These are phyloP conservation scores for Acipenser oxyrinchus DNA, from an alignment of 2,797 vertebrate species.

Conservation along the genomic window DNA sequence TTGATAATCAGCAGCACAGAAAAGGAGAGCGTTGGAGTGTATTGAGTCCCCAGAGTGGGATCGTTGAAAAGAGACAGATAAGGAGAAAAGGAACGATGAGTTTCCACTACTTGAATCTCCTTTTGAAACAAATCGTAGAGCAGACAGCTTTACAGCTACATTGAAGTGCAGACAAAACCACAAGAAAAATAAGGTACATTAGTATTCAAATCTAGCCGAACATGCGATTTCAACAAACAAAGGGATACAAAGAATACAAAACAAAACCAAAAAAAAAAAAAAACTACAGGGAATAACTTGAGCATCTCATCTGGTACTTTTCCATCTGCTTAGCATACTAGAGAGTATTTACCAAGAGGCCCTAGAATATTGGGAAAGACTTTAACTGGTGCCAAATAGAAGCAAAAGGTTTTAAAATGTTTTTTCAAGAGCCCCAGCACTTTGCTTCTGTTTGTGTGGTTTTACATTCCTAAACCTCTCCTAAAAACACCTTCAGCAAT, in stretches of 20 bases:
- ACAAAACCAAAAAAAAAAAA: slow-evolving; percentile 27
- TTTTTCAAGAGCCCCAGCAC: too few species aligned
- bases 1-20: neutral
- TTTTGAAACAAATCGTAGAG: slow-evolving; percentile 34
- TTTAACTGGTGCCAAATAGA: slow-evolving; percentile 34
- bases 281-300: slow-evolving; percentile 27
- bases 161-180: slow-evolving; percentile 6
- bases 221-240: too few species aligned
- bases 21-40: neutral
- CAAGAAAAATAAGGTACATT: neutral
- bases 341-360: slow-evolving; percentile 38
- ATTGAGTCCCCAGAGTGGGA: neutral
- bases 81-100: slow-evolving; percentile 8
- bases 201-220: too few species aligned
- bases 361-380: slow-evolving; percentile 27
- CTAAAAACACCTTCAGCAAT: too few species aligned
- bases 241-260: too few species aligned
- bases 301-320: slow-evolving; percentile 36
- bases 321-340: slow-evolving; percentile 41
- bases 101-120: slow-evolving; percentile 27
- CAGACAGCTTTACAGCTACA: slow-evolving; percentile 16
- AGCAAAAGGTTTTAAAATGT: slow-evolving; percentile 15
- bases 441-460: too few species aligned
- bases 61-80: neutral
- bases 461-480: too few species aligned